These are phyloP conservation scores for Neodiprion pinetum DNA, from an alignment of 1,140 invertebrate species.

Conservation along the genomic window DNA sequence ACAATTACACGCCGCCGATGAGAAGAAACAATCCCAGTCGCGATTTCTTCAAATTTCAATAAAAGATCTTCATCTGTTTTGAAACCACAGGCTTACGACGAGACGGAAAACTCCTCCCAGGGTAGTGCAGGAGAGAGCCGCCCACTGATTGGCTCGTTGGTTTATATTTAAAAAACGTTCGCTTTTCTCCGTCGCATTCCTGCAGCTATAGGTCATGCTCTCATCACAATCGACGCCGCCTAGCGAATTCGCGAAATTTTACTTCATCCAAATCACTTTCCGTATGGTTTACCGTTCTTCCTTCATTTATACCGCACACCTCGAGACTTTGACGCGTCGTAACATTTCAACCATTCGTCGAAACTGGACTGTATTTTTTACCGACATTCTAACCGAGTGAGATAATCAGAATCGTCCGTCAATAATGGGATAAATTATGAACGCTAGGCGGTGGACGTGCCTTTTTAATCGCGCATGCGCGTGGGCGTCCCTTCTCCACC, in stretches of 20 bases:
- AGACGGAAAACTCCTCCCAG: conserved; percentile 32
- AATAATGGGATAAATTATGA: conserved; percentile 33
- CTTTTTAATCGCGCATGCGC: conserved; percentile 56
- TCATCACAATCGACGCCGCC: conserved; percentile 43
- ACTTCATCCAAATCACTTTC: no score
- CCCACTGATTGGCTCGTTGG: conserved; percentile 63
- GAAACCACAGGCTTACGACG: neutral
- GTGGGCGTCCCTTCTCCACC: conserved; percentile 62
- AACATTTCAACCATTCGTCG: conserved; percentile 21
- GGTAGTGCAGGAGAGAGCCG: conserved; percentile 54
- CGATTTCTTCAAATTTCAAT: neutral
- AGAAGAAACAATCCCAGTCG: no score
- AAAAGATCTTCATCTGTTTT: neutral
- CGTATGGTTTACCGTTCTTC: neutral
- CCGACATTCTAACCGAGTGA: neutral
- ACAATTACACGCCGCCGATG: no score
- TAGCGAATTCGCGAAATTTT: conserved; percentile 39
- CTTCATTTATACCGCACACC: neutral
- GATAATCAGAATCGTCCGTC: neutral
- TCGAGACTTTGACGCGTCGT: neutral
- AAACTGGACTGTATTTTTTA: neutral
- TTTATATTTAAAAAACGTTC: conserved; percentile 59
- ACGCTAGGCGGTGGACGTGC: conserved; percentile 54
- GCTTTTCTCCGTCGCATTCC: conserved; percentile 57
- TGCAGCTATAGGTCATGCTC: conserved; percentile 60